phyloP scores from a whole-genome alignment of 2,113 vertebrate species.

The Sminthopsis crassicaudata region DNA sequence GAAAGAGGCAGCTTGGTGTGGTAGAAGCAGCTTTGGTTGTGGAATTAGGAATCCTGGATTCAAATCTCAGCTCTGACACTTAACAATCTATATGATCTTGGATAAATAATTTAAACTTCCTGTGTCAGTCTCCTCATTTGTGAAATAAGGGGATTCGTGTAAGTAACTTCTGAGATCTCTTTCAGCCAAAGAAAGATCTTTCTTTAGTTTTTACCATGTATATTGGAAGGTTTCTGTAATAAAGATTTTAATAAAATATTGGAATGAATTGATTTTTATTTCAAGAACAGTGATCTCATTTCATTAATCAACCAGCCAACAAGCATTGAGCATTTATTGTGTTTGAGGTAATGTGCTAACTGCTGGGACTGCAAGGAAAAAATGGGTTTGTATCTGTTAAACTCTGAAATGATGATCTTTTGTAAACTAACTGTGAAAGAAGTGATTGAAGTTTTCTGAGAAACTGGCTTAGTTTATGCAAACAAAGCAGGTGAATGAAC shows the following conservation, averaged over 20 bases:
- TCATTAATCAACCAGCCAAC: background rate
- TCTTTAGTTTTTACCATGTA: background rate
- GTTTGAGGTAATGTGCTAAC: background rate
- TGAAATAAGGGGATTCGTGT: background rate
- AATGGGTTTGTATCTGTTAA: background rate
- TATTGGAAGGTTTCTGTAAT: background rate
- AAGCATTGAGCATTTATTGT: background rate
- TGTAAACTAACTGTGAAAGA: background rate
- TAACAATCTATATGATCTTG: background rate
- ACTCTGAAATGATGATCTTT: slow-evolving; percentile 17
- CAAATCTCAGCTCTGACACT: background rate
- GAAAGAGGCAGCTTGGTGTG: background rate
- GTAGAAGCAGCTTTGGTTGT: background rate
- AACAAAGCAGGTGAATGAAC: slow-evolving; percentile 24
- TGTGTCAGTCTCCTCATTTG: background rate
- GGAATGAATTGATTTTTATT: background rate
- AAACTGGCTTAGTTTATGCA: slow-evolving; percentile 25
- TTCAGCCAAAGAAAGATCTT: background rate
- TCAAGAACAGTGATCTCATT: background rate
- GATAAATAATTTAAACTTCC: background rate
- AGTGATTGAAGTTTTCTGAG: background rate
- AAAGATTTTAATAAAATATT: background rate
- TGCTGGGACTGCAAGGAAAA: background rate
- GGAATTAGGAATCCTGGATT: background rate
- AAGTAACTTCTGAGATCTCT: slow-evolving; percentile 13